A percentile compares a stretch with the other conserved stretches of the same genome.
These are phyloP conservation scores for Argyra leucocephala DNA, from an alignment of 2,888 invertebrate genomes.

Conservation along the genomic window DNA sequence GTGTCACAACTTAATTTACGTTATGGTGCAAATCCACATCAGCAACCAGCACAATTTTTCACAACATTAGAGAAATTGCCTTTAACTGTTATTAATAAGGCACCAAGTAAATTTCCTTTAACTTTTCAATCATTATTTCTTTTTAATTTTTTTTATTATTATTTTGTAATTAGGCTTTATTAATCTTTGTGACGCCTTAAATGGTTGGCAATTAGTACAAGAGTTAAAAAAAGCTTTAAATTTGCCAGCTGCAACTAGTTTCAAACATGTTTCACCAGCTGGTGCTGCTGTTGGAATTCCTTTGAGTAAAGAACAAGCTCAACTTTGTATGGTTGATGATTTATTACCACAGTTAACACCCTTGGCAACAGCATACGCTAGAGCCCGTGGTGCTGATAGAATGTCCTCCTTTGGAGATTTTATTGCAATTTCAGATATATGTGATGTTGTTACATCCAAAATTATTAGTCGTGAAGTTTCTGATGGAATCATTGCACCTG, in stretches of 20 bases:
- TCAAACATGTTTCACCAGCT: slow-evolving; percentile 97
- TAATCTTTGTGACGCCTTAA: slow-evolving; percentile 92
- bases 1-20: slow-evolving; percentile 73
- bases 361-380: slow-evolving; percentile 82
- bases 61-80: slow-evolving; percentile 72
- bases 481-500: slow-evolving; percentile 96
- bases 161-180: slow-evolving; percentile 57
- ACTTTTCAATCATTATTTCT: not conserved
- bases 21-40: slow-evolving; percentile 98
- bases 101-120: slow-evolving; percentile 56
- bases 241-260: slow-evolving; percentile 87
- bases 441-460: slow-evolving; percentile 81
- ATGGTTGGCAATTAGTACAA: slow-evolving; percentile 91
- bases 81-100: slow-evolving; percentile 79
- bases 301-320: slow-evolving; percentile 65
- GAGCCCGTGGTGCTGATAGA: slow-evolving; percentile 93
- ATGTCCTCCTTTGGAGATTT: slow-evolving; percentile 99
- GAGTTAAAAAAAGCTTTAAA: slow-evolving; percentile 72
- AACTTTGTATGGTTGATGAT: slow-evolving; percentile 90
- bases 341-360: slow-evolving; percentile 63
- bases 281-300: slow-evolving; percentile 89
- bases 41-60: slow-evolving; percentile 88
- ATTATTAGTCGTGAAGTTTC: slow-evolving; percentile 92
- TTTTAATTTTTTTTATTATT: not conserved
- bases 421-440: slow-evolving; percentile 82